These are phyloP conservation scores for Andrena dorsata DNA, from an alignment of 2,888 invertebrate genomes.

Conservation along the genomic window DNA sequence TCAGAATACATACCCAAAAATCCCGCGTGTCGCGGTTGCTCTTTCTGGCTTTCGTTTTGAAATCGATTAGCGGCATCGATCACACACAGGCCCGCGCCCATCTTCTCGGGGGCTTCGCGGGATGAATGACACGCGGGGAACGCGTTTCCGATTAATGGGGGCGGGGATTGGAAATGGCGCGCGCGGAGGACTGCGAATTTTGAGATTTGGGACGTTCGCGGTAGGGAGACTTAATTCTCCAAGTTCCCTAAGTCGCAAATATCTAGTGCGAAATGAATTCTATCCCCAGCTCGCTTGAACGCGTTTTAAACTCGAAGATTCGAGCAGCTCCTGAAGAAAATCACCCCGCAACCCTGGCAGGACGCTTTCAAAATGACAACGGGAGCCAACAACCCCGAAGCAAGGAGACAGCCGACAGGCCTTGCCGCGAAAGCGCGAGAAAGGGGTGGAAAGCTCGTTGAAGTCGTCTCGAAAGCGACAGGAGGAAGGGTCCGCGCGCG, in stretches of 20 bases:
- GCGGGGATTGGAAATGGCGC: conserved; percentile 10
- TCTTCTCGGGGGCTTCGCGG: conserved; percentile 30
- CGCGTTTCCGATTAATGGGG: conserved; percentile 23
- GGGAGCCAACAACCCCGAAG: background rate
- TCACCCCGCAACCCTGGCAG: too few species aligned
- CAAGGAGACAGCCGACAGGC: background rate
- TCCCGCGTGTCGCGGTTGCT: conserved; percentile 53
- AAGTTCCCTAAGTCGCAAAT: too few species aligned
- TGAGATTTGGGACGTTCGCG: too few species aligned
- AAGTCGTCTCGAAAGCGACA: conserved; percentile 30
- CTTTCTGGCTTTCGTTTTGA: conserved; percentile 59
- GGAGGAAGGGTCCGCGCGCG: conserved; percentile 39
- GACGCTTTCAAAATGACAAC: background rate
- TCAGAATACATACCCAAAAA: conserved; percentile 56
- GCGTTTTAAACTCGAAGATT: too few species aligned
- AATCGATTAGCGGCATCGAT: conserved; percentile 56
- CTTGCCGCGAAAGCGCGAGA: background rate
- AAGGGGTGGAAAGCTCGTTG: conserved; percentile 4
- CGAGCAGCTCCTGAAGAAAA: too few species aligned
- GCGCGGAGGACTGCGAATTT: background rate
- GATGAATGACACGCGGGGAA: conserved; percentile 31
- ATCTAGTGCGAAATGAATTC: too few species aligned
- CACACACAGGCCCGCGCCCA: conserved; percentile 14
- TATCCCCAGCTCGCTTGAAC: too few species aligned
- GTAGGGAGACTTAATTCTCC: too few species aligned